Percentiles rank a stretch among this genome's conserved stretches.
phyloP scores from a whole-genome alignment of 2,797 vertebrate genomes.

The Rhabdophis nuchalis region DNA sequence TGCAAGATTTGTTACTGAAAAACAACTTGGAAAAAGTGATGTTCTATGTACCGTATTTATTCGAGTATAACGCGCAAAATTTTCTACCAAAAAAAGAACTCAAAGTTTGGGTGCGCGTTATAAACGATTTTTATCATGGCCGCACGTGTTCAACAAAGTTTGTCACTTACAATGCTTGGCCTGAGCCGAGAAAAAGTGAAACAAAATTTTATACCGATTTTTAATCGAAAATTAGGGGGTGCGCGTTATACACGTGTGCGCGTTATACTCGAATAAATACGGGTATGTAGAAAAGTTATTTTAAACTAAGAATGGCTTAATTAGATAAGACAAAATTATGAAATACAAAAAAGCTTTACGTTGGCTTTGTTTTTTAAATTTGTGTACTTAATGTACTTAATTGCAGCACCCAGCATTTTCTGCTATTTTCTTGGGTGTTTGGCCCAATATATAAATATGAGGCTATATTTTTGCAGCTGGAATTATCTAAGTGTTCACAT shows the following conservation, averaged over 20 bases:
- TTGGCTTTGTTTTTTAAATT: not conserved
- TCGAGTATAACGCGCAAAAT: too few relatives aligned
- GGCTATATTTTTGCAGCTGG: not conserved
- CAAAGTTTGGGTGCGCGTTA: too few relatives aligned
- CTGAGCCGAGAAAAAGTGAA: too few relatives aligned
- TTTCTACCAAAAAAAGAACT: too few relatives aligned
- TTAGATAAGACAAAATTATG: not conserved
- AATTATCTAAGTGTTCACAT: not conserved
- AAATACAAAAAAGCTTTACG: not conserved
- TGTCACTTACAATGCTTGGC: too few relatives aligned
- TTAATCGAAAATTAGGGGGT: too few relatives aligned
- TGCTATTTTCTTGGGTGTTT: not conserved
- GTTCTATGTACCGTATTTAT: too few relatives aligned
- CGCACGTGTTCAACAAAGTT: too few relatives aligned
- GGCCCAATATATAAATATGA: not conserved
- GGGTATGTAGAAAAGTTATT: not conserved
- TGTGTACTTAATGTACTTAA: not conserved
- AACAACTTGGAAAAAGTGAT: not conserved
- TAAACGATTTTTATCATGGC: too few relatives aligned
- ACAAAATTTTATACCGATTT: too few relatives aligned
- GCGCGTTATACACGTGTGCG: too few relatives aligned
- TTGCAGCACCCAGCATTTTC: not conserved
- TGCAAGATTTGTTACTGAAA: not conserved
- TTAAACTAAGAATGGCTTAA: not conserved
- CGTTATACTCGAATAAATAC: too few relatives aligned